phyloP scores from a whole-genome alignment of 2,797 vertebrate genomes.

The Lepilemur ruficaudatus region DNA sequence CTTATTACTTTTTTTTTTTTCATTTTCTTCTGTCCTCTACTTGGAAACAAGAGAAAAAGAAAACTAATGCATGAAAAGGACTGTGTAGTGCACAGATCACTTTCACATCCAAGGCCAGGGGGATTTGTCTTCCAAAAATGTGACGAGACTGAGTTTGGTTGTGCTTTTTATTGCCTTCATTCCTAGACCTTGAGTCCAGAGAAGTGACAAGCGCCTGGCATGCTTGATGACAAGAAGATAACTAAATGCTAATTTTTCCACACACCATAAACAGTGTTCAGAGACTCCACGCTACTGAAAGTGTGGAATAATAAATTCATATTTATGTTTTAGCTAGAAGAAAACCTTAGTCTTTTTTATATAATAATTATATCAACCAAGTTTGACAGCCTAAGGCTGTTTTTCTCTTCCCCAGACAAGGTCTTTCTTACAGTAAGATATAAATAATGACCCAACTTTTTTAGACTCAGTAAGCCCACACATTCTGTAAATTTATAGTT shows the following conservation, averaged over 20 bases:
- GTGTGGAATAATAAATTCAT: neutral
- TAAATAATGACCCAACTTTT: slow-evolving; percentile 57
- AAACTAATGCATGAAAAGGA: neutral
- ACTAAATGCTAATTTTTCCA: neutral
- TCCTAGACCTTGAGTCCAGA: neutral
- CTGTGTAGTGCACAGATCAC: neutral
- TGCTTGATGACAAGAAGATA: neutral
- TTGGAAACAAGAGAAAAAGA: neutral
- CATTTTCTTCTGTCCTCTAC: neutral
- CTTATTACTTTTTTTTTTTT: neutral
- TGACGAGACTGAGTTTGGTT: neutral
- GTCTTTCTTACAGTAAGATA: slow-evolving; percentile 57
- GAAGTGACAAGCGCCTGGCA: neutral
- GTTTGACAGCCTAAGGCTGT: slow-evolving; percentile 61
- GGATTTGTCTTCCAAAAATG: neutral
- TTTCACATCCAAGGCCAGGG: neutral
- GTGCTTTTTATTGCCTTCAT: neutral
- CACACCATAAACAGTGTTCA: neutral
- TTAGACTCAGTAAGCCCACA: slow-evolving; percentile 49
- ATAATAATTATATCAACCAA: slow-evolving; percentile 59
- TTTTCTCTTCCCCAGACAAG: slow-evolving; percentile 53
- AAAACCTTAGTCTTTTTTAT: slow-evolving; percentile 49
- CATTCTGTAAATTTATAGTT: slow-evolving; percentile 30
- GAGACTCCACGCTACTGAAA: neutral
- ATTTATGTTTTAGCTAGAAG: slow-evolving; percentile 39